A percentile compares a stretch with the other conserved stretches of the same genome.
Evolutionary conservation across 1,140 invertebrate species (phyloP).

Genomic region (Micrasema longulum): DNA sequence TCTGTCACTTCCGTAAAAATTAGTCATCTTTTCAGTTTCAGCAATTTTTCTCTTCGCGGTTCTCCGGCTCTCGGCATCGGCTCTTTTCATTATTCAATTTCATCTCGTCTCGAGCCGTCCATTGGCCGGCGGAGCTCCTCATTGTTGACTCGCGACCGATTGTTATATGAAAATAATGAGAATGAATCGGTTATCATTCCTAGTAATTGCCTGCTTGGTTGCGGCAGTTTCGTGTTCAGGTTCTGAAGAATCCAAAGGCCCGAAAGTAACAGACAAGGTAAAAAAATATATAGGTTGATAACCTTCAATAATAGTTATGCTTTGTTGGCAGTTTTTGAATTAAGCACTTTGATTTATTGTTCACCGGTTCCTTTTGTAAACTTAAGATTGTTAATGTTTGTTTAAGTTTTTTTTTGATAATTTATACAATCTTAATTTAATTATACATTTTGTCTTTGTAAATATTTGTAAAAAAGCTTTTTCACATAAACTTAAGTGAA

Average conservation of each 20-base stretch:
- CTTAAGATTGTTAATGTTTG: too few relatives aligned
- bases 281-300: conserved; percentile 29
- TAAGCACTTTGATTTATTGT: too few relatives aligned
- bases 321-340: conserved; percentile 32
- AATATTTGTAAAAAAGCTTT: too few relatives aligned
- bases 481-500: too few relatives aligned
- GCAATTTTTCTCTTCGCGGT: not conserved
- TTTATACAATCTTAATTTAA: too few relatives aligned
- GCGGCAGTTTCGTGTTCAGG: conserved; percentile 31
- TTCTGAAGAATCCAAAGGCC: conserved; percentile 48
- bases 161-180: conserved; percentile 5
- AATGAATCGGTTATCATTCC: conserved; percentile 23
- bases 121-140: not conserved
- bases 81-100: not conserved
- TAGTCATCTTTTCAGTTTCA: too few relatives aligned
- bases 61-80: not conserved
- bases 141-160: not conserved
- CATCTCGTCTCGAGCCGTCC: conserved; percentile 3
- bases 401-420: too few relatives aligned
- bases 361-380: too few relatives aligned
- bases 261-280: conserved; percentile 54
- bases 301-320: conserved; percentile 13
- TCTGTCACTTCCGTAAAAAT: too few relatives aligned
- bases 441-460: too few relatives aligned
- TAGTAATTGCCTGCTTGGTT: conserved; percentile 22